Evolutionary conservation across 2,888 invertebrate species (phyloP), one percentile per base, ranked within the genome.

Genomic region (Eucera pruinosa): DNA sequence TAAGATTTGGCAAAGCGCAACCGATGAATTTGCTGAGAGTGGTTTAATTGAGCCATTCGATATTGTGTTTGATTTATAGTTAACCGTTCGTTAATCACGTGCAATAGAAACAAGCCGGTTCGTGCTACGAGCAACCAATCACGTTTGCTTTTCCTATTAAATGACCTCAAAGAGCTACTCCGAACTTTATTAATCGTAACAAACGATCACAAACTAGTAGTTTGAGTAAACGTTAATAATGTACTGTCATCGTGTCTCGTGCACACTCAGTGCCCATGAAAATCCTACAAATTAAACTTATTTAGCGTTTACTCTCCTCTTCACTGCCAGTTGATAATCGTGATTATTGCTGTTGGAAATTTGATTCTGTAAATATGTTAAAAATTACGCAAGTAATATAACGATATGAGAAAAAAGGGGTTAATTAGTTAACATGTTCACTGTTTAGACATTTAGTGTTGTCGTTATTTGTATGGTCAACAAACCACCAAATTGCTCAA

Each of bases 171-270:
- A n/a, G n/a, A 47, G 36, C 58, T 41, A 9, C n/a, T 41, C 9
- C 15, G 6, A 39, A 48, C n/a, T 48, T 68, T 68, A 68, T 68
- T 41, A 48, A 11, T 54, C 60, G 41, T 61, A 41, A 68, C 48
- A 50, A 61, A 23, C 61, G 30, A 68, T 50, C 23, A 41, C 41
- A 60, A 39, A 23, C 30, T 20, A 20, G 23, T 48, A 50, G 61
- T 61, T 61, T 20, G 33, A 20, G 67, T 27, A 27, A 47, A 67
- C 5, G 66, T 47, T 43, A 36, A 23, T 36, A 39, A 57, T 25
- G 7, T 15, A n/a, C n/a, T 4, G 61, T 33, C 27, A 11, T 41
- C 30, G 13, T 9, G n/a, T 33, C 5, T 18, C 6, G 2, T 6
- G 25, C 25, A 6, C 57, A 13, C 7, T 7, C 30, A n/a, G 11